Base-by-base conservation (phyloP, 1,140 invertebrate species). In the Brachionus paranguensis region DNA sequence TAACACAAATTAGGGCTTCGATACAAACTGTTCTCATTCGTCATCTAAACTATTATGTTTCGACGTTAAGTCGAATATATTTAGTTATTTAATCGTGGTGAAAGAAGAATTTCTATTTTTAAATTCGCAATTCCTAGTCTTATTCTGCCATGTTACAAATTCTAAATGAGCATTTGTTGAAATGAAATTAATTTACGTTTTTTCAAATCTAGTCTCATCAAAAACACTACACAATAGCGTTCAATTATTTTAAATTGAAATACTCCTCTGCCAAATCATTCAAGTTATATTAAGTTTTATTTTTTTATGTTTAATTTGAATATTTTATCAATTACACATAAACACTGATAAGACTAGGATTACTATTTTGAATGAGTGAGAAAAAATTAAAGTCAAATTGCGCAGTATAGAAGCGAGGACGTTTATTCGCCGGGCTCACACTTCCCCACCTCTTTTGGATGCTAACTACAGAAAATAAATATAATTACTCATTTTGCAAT, bases 11-110 rank as follows among this genome's bases (percentile, higher is more conserved):
- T 70, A 70, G 33, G 37, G 37, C 65, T 70, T 37, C 37, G 37
- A 70, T 37, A 70, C 65, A 70, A 60, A 60, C 53, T 60, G 53
- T 60, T 60, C 53, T 60, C 53, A 60, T 60, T 60, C n/a, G 53
- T 60, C 53, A 60, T 60, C n/a, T 60, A 60, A 60, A 60, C 53
- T 60, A 60, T 60, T 24, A 60, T 60, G 53, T 20, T 47, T 60
- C 53, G 7, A 24, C 53, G 53, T 60, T 60, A 60, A 60, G 17
- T 17, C 17, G 53, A 60, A 53, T 53, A 53, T 53, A 6, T 37
- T 29, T 29, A 29, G 12, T 50, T 53, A 53, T 53, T 53, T 53
- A 53, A 53, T 53, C 47, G 47, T 53, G 47, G 47, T n/a, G 47
- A 53, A 17, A 53, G 47, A 53, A 53, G 47, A 53, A 37, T 37